Percentiles rank a stretch among this genome's conserved stretches.
phyloP scores from a whole-genome alignment of 2,888 invertebrate genomes.

The Rhingia rostrata region DNA sequence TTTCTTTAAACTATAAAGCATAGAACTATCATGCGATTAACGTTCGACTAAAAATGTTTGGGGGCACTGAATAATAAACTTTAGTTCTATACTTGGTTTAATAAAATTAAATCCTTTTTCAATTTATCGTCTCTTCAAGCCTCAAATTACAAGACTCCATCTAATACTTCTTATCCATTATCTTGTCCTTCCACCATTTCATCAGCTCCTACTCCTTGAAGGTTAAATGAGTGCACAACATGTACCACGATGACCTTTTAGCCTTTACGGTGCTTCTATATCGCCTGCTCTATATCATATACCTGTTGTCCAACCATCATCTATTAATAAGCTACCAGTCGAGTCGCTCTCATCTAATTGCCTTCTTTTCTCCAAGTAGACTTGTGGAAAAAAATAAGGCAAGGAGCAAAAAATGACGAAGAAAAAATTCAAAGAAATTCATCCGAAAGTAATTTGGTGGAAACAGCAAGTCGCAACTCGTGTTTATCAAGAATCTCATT shows the following conservation, averaged over 20 bases:
- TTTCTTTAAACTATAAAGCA: too few species aligned
- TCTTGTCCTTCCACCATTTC: not conserved
- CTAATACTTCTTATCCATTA: not conserved
- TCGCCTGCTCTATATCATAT: not conserved
- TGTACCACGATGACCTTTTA: not conserved
- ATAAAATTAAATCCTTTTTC: too few species aligned
- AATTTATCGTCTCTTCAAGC: not conserved
- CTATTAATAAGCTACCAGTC: not conserved
- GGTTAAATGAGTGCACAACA: slow-evolving; percentile 1
- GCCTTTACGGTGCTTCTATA: not conserved
- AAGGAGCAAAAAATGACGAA: not conserved
- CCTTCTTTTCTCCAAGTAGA: not conserved
- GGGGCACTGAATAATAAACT: too few species aligned
- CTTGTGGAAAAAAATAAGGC: slow-evolving; percentile 4
- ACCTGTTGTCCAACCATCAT: not conserved
- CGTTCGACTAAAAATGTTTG: too few species aligned
- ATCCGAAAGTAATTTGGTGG: slow-evolving; percentile 56
- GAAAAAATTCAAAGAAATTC: slow-evolving; percentile 17
- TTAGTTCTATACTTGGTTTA: too few species aligned
- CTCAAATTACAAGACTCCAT: too few species aligned
- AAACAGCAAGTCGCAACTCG: slow-evolving; percentile 46
- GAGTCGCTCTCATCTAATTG: slow-evolving; percentile 7
- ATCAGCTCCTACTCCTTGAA: too few species aligned
- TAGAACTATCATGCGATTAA: too few species aligned
- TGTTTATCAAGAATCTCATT: slow-evolving; percentile 59